phyloP scores from a whole-genome alignment of 1,140 invertebrate species.

The Whitmania pigra region DNA sequence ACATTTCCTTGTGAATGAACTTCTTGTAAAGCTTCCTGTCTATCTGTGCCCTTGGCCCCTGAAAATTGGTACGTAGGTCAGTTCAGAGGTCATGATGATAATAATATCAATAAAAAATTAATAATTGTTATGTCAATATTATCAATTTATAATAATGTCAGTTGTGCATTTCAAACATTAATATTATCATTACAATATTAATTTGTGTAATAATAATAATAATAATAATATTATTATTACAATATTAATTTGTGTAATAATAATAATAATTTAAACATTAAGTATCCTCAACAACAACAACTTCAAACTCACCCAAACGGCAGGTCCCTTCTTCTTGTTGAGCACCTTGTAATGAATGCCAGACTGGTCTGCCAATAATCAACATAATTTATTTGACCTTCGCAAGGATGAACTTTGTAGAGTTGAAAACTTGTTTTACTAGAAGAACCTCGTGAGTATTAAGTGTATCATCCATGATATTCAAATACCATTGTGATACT shows the following conservation, averaged over 20 bases:
- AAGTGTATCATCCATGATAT: neutral
- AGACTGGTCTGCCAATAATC: constrained; percentile 38
- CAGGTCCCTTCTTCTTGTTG: constrained; percentile 66
- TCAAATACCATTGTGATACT: constrained; percentile 17
- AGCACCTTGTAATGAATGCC: constrained; percentile 54
- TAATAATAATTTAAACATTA: too few relatives aligned
- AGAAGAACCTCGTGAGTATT: too few relatives aligned
- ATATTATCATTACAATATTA: neutral
- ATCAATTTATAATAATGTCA: neutral
- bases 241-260: neutral
- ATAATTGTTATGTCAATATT: neutral
- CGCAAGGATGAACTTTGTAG: neutral
- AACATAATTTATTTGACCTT: neutral
- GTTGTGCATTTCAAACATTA: neutral
- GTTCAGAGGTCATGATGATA: neutral
- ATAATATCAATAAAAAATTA: too few relatives aligned
- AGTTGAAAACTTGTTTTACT: too few relatives aligned
- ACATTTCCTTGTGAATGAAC: constrained; percentile 65
- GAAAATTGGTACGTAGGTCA: constrained; percentile 8
- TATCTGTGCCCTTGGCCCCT: constrained; percentile 75
- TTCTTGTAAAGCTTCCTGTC: constrained; percentile 70
- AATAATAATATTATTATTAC: neutral
- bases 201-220: too few relatives aligned
- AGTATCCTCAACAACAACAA: too few relatives aligned
- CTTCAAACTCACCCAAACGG: constrained; percentile 57